These are phyloP conservation scores for Pangasius macronema DNA, from an alignment of 2,797 vertebrate genomes.

Conservation along the genomic window DNA sequence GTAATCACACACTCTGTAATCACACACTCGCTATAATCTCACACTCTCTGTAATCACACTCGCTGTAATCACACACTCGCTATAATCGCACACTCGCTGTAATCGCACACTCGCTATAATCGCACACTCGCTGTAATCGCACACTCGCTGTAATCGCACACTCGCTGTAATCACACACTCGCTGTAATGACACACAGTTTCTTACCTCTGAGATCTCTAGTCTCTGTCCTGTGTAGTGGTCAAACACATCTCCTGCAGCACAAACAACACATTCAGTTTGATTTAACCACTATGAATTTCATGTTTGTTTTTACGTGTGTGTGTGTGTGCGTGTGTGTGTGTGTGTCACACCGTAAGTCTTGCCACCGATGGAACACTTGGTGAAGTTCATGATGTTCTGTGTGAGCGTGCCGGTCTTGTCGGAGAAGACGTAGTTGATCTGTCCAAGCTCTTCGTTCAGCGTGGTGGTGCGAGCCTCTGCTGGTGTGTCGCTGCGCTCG, in stretches of 20 bases:
- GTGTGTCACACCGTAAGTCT: slow-evolving; percentile 72
- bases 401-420: slow-evolving; percentile 87
- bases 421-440: slow-evolving; percentile 85
- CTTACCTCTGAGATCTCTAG: slow-evolving; percentile 83
- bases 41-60: background rate
- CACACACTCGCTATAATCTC: background rate
- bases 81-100: background rate
- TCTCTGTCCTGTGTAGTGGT: slow-evolving; percentile 72
- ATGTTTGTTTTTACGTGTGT: background rate
- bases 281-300: background rate
- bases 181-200: background rate
- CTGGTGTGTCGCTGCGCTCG: slow-evolving; percentile 67
- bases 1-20: background rate
- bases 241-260: slow-evolving; percentile 79
- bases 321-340: background rate
- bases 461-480: slow-evolving; percentile 81
- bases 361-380: slow-evolving; percentile 83
- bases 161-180: background rate
- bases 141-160: background rate
- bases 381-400: slow-evolving; percentile 87
- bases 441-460: slow-evolving; percentile 87
- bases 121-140: background rate
- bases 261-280: slow-evolving; percentile 43
- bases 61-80: background rate
- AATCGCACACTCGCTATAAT: background rate